Conservation (phyloP, 2,113 vertebrate genomes). For the Diadophis punctatus region DNA sequence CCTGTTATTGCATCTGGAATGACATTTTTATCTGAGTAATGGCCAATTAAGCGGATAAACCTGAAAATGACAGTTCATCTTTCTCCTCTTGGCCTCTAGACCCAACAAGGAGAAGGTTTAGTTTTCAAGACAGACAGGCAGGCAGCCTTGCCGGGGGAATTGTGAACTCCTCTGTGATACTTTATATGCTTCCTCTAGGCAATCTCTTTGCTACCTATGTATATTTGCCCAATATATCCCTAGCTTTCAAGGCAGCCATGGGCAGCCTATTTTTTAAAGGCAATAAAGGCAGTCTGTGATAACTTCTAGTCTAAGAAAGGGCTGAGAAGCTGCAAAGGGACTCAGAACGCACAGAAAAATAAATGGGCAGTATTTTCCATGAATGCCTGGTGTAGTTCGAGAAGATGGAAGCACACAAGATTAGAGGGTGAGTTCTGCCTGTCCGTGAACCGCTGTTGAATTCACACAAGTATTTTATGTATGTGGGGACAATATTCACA, state of each 20-base stretch:
- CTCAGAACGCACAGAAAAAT: not conserved
- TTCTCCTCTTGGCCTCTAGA: conserved; percentile 12
- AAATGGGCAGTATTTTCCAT: not conserved
- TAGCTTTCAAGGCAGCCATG: not conserved
- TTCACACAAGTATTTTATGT: not conserved
- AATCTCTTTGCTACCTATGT: not conserved
- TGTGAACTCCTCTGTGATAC: not conserved
- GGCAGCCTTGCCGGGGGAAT: not conserved
- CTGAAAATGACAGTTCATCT: not conserved
- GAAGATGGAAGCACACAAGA: not conserved
- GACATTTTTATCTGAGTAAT: conserved; percentile 32
- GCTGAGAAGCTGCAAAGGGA: not conserved
- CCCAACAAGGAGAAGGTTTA: not conserved
- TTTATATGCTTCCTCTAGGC: not conserved
- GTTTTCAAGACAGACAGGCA: not conserved
- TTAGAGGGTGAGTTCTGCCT: not conserved
- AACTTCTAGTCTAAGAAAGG: not conserved
- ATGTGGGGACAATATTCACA: not conserved
- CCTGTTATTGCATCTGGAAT: conserved; percentile 22
- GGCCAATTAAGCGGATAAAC: conserved; percentile 17
- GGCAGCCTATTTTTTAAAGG: not conserved
- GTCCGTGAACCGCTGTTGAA: not conserved
- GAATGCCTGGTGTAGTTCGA: not conserved
- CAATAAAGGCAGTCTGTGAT: not conserved
- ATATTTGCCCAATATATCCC: not conserved